These are phyloP conservation scores for Rallus limicola DNA, from an alignment of 2,113 vertebrate genomes.

Conservation along the genomic window DNA sequence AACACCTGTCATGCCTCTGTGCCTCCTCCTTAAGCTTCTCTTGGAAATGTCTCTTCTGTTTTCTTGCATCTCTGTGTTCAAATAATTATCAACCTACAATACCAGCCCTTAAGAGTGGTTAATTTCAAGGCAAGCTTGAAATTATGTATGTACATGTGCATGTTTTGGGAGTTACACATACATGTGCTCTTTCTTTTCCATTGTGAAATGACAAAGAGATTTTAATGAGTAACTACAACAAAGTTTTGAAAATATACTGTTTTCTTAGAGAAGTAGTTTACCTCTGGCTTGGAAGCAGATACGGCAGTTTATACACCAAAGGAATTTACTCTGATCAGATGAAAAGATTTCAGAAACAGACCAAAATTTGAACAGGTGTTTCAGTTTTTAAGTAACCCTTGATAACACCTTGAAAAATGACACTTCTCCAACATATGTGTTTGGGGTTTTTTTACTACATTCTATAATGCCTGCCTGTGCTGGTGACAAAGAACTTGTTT, in stretches of 20 bases:
- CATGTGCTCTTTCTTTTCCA: neutral
- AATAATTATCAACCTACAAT: neutral
- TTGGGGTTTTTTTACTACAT: neutral
- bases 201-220: neutral
- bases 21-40: neutral
- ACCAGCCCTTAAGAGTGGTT: neutral
- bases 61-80: neutral
- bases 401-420: neutral
- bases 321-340: neutral
- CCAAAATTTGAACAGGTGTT: neutral
- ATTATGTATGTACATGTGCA: rapidly evolving
- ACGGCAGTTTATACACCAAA: neutral
- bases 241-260: neutral
- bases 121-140: neutral
- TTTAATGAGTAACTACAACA: neutral
- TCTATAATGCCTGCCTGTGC: neutral
- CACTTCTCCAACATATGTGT: rapidly evolving
- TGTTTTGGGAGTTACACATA: neutral
- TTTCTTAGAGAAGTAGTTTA: neutral
- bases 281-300: neutral
- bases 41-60: neutral
- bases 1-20: neutral
- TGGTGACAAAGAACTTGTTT: neutral
- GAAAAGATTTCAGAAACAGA: neutral
- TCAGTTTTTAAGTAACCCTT: neutral